Evolutionary conservation across 2,113 vertebrate genomes (phyloP).

Genomic region (Dipodomys stephensi): DNA sequence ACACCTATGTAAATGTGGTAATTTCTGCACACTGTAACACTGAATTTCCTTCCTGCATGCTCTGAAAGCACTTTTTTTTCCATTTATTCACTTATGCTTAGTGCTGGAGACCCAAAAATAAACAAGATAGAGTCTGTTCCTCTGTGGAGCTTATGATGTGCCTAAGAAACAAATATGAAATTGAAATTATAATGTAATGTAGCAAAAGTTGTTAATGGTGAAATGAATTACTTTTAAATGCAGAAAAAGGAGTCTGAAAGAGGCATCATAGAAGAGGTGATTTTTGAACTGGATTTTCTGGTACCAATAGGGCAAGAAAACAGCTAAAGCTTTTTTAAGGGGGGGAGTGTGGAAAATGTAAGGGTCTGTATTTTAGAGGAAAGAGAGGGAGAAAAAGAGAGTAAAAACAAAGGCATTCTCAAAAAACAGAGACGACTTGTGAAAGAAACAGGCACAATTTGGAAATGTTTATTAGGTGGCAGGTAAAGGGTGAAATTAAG

Average conservation of each 20-base stretch:
- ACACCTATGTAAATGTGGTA: constrained; percentile 10
- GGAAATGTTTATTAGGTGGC: not conserved
- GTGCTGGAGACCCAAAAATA: constrained; percentile 19
- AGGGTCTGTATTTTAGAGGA: too few relatives aligned
- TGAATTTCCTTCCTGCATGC: not conserved
- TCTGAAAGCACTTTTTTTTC: not conserved
- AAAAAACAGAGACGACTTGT: not conserved
- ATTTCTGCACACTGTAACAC: not conserved
- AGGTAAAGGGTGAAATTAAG: not conserved
- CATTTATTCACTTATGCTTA: constrained; percentile 15
- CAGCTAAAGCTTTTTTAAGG: too few relatives aligned
- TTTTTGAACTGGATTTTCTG: not conserved
- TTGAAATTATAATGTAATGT: not conserved
- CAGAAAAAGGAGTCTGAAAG: not conserved
- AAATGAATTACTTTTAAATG: not conserved
- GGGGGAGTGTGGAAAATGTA: not conserved
- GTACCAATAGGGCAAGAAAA: not conserved
- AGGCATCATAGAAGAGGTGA: not conserved
- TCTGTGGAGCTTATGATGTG: not conserved
- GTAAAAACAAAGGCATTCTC: not conserved
- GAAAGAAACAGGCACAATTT: not conserved
- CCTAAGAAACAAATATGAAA: not conserved
- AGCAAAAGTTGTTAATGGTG: not conserved
- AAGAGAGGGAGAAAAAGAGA: too few relatives aligned
- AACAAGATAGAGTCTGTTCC: not conserved